Conservation (phyloP, 2,113 vertebrate species). For the Corynorhinus townsendii region DNA sequence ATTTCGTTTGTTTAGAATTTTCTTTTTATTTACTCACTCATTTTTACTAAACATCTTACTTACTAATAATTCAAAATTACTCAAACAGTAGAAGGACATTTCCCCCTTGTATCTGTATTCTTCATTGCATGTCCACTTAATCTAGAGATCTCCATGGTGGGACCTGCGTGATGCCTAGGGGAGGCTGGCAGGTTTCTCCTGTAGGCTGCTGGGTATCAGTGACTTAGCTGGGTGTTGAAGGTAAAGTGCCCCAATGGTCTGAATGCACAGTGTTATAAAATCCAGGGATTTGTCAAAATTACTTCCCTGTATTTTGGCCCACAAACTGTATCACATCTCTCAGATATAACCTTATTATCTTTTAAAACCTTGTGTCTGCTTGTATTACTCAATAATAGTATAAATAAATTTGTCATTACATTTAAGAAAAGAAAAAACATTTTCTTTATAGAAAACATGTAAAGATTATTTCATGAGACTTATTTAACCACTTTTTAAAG, state of each 20-base stretch:
- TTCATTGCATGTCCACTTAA: background rate
- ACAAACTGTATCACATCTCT: background rate
- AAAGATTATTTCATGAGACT: background rate
- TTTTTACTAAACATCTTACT: background rate
- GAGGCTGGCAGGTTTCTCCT: background rate
- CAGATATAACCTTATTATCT: background rate
- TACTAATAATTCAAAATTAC: background rate
- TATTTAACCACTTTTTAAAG: background rate
- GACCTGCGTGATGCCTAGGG: rapidly evolving
- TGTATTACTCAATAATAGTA: background rate
- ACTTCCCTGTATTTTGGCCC: background rate
- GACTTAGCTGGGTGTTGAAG: background rate
- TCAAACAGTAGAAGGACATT: background rate
- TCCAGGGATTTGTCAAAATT: background rate
- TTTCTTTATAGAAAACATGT: background rate
- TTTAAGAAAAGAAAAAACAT: background rate
- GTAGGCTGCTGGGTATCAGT: background rate
- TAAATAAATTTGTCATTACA: background rate
- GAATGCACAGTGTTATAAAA: background rate
- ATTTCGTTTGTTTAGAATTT: background rate
- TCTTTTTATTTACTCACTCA: background rate
- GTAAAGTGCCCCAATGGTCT: background rate
- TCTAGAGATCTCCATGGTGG: background rate
- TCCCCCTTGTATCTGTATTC: background rate
- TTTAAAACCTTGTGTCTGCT: background rate